These are phyloP conservation scores for Triops longicaudatus DNA, from an alignment of 1,140 invertebrate genomes.

Conservation along the genomic window DNA sequence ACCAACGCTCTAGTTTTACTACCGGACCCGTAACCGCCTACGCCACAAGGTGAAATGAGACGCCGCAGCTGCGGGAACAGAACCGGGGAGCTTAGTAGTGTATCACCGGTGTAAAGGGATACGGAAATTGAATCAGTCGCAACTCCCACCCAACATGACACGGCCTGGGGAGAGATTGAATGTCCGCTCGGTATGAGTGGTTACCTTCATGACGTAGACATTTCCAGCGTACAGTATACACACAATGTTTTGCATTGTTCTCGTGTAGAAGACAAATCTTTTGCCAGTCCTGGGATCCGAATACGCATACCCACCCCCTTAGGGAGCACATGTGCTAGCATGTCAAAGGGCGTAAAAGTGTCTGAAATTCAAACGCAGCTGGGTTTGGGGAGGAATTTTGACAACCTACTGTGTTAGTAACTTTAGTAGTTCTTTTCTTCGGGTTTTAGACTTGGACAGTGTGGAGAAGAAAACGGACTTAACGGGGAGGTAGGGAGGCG, in stretches of 20 bases:
- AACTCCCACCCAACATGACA: no score
- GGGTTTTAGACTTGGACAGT: no score
- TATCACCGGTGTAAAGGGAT: not conserved
- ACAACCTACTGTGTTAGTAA: not conserved
- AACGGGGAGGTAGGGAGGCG: no score
- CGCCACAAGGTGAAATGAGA: conserved; percentile 1
- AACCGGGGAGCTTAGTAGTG: not conserved
- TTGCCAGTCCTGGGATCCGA: not conserved
- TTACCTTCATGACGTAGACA: not conserved
- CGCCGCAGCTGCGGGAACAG: not conserved
- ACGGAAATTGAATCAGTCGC: not conserved
- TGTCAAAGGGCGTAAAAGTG: not conserved
- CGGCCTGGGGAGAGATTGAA: not conserved
- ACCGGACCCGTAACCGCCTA: not conserved
- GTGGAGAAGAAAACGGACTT: no score
- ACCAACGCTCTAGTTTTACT: not conserved
- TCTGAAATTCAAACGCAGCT: not conserved
- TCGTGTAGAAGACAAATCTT: not conserved
- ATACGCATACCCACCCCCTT: not conserved
- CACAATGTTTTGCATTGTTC: not conserved
- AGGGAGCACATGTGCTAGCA: not conserved
- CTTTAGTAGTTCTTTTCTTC: not conserved
- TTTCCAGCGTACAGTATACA: not conserved
- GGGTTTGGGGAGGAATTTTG: not conserved
- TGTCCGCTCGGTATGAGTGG: not conserved